Evolutionary conservation across 2,797 vertebrate genomes (phyloP), one percentile per base, ranked within the genome.

Genomic region (Premnoplex brunnescens): DNA sequence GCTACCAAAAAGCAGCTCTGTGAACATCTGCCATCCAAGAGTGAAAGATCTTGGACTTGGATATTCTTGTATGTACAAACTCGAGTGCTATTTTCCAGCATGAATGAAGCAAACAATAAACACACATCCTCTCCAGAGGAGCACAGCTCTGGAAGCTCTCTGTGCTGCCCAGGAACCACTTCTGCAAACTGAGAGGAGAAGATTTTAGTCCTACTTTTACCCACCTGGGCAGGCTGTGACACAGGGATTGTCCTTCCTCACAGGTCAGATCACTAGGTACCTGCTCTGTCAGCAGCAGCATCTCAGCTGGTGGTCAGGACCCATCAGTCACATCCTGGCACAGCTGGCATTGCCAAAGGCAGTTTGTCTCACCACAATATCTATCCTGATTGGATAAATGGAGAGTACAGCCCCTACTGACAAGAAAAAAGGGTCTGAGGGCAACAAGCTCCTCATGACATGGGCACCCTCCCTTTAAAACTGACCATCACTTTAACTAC

Each of bases 311-410:
- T 2, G 51, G 18, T 44, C 36, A 36, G 55, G 32, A 28, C 21
- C 32, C 55, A 9, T 12, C 2, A 19, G 3, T 44, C 32, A 2
- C 54, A 7, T 1, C 6, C 0, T 4, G 59, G 71, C 48, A 30
- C 60, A 24, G 4, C 39, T 60, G 78, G 56, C 49, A 16, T 7
- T 54, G 34, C 28, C 34, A 43, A 27, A 12, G 52, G 19, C 68
- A 3, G 13, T 19, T 36, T n/a, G 13, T 49, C 52, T 4, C 41
- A 6, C 28, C 46, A 60, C 3, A 4, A 6, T 26, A 26, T 22
- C 28, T 74, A 23, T 22, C 49, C 54, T 1, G 7, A 4, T 3
- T 8, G 14, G 27, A 7, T 4, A 8, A 67, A 49, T 0, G 11
- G 23, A 17, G 59, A 1, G 18, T 6, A 19, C 49, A n/a, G 59